Evolutionary conservation across 2,888 invertebrate genomes (phyloP), one percentile per base, ranked within the genome.

Genomic region (Cephalotes varians): DNA sequence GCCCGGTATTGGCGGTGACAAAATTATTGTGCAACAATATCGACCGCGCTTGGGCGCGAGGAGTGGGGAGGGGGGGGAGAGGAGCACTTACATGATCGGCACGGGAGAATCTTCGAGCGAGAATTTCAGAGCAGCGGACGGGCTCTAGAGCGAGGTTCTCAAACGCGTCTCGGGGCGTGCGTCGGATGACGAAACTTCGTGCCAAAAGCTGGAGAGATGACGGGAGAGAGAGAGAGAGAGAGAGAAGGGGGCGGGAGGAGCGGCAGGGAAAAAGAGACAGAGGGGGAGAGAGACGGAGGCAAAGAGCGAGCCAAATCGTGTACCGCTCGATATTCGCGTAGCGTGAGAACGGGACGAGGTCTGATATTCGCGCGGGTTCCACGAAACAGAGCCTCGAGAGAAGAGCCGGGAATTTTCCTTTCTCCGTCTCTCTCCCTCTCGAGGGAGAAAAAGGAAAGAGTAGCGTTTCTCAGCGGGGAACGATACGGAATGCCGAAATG

Each of bases 261-360:
- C 18, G 67, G 6, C 10, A 69, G 34, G 28, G 9, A 6, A 15
- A 40, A 44, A 2, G 28, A 15, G n/a, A n/a, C 18, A 4, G 34
- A 2, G 18, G 4, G 4, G 5, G 51, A 28, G 72, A 56, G 28
- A 44, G 44, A 37, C 40, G 5, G 25, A 28, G 74, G 21, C 37
- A 64, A 37, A 25, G 47, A 62, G 60, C 34, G 47, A 65, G 51
- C 76, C 76, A 76, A 76, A 76, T 76, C 49, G 65, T n/a, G n/a
- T 74, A 73, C 86, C 87, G 89, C 86, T 89, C 89, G 87, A 89
- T 89, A 89, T 83, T 84, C 86, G 80, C 85, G 81, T 73, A 72
- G 73, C 79, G 85, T 76, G 82, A 84, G 74, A 60, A 74, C 31
- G 31, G 58, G 74, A 51, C 21, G 69, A 47, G 58, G 51, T 56